Conservation (phyloP, 2,888 invertebrate genomes). For the Drosophila longiperda region DNA sequence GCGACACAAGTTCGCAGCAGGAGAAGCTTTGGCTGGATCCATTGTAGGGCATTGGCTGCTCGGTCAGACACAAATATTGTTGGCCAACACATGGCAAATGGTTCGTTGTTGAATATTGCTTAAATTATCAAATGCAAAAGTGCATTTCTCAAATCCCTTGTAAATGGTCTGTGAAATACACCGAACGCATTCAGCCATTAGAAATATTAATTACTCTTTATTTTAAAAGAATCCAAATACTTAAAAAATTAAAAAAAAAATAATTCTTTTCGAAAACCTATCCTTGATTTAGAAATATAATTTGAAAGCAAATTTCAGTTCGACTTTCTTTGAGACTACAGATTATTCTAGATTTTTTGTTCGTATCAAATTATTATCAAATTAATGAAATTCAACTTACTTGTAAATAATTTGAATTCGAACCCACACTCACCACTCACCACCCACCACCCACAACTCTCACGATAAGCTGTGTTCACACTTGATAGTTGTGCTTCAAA, state of each 20-base stretch:
- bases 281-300: background rate
- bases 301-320: background rate
- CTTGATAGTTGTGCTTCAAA: background rate
- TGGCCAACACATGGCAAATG: slow-evolving; percentile 8
- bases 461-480: background rate
- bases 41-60: slow-evolving; percentile 10
- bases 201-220: too few species aligned
- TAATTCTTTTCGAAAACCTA: too few species aligned
- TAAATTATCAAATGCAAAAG: slow-evolving; percentile 11
- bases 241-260: too few species aligned
- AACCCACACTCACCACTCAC: background rate
- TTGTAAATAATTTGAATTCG: background rate
- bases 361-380: background rate
- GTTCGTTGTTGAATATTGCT: background rate
- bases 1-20: background rate
- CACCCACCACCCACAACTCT: background rate
- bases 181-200: too few species aligned
- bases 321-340: background rate
- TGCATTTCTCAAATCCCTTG: background rate
- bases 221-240: too few species aligned
- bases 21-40: background rate
- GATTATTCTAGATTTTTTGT: background rate
- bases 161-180: background rate
- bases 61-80: slow-evolving; percentile 13
- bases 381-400: background rate